Evolutionary conservation across 2,113 vertebrate genomes (phyloP), one percentile per base, ranked within the genome.

Genomic region (Stomatorhinus ivindoensis): DNA sequence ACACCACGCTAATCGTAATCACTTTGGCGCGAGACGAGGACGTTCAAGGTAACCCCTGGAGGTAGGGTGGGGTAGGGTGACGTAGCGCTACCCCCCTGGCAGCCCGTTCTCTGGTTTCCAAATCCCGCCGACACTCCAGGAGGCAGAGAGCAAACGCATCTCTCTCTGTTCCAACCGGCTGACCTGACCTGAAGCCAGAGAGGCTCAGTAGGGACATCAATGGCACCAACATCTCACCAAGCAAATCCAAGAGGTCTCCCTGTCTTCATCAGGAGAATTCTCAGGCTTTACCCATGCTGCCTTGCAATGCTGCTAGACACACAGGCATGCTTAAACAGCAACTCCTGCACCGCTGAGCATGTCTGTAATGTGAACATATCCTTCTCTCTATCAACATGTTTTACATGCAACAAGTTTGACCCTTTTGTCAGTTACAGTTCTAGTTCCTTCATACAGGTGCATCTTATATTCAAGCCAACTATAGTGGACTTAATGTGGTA

Each of bases 1-100:
- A 92, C 93, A 92, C 91, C 94, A 92, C 93, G 93, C 94, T 93
- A 95, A 95, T 95, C 93, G 95, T 96, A 95, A 96, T 95, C 94
- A 95, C 90, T 92, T 95, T 96, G 94, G 93, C 93, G 92, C 92
- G 93, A 92, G 94, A 94, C 95, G 95, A 96, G 95, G 94, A 93
- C 93, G 94, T 95, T 94, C 94, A 94, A 96, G 95, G 95, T 96
- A 94, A 93, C 92, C 91, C 89, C 84, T 92, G 91, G 92, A 92
- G 93, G 94, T 93, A 82, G 87, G 92, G 93, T n/a, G 61, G 82
- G 82, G 9, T 46, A 27, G 42, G 46, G 21, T 24, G 47, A 53
- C n/a, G 13, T 51, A 48, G 9, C 15, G 2, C 47, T 0, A 15
- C 8, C 46, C 48, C 48, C 48, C 48, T 31, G 10, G n/a, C 47